Evolutionary conservation across 37 sponge, comb jelly and placozoan species (phyloP).

Genomic region (Halichondria panicea): DNA sequence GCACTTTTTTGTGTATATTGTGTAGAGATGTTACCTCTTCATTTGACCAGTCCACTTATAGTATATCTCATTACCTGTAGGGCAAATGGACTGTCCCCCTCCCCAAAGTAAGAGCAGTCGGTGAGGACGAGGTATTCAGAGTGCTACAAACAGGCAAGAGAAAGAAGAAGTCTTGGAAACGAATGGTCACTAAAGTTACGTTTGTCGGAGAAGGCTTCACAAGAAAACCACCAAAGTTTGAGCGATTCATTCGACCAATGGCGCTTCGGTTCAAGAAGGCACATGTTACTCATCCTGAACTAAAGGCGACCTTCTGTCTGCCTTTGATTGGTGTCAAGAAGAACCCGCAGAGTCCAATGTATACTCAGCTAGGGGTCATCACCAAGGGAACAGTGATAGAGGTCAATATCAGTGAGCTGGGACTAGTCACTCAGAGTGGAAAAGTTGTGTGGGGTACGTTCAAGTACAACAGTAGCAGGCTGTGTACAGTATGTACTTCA

Average conservation of each 20-base stretch:
- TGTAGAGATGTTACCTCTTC: too few relatives aligned
- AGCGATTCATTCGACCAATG: constrained; percentile 99
- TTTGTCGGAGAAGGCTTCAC: constrained; percentile 98
- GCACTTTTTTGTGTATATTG: too few relatives aligned
- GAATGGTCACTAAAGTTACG: constrained; percentile 98
- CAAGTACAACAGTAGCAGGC: too few relatives aligned
- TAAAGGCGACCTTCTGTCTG: constrained; percentile 97
- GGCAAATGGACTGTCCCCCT: constrained; percentile 99
- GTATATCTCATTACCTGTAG: too few relatives aligned
- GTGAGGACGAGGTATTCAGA: constrained; percentile 96
- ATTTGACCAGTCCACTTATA: too few relatives aligned
- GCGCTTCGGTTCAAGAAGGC: constrained; percentile 98
- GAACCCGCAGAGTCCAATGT: constrained; percentile 96
- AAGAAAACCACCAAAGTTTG: constrained; percentile 97
- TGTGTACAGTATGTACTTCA: background rate
- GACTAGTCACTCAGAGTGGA: constrained; percentile 97
- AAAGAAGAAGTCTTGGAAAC: constrained; percentile 90
- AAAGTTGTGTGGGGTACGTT: constrained; percentile 99
- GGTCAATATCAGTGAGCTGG: constrained; percentile 98
- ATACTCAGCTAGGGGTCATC: constrained; percentile 97
- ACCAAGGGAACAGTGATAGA: constrained; percentile 99
- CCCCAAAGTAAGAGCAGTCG: constrained; percentile 93
- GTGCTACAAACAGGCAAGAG: constrained; percentile 93
- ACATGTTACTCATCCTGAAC: constrained; percentile 99
- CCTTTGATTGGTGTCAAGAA: constrained; percentile 99